phyloP scores from a whole-genome alignment of 2,113 vertebrate genomes.

The Aythya baeri region DNA sequence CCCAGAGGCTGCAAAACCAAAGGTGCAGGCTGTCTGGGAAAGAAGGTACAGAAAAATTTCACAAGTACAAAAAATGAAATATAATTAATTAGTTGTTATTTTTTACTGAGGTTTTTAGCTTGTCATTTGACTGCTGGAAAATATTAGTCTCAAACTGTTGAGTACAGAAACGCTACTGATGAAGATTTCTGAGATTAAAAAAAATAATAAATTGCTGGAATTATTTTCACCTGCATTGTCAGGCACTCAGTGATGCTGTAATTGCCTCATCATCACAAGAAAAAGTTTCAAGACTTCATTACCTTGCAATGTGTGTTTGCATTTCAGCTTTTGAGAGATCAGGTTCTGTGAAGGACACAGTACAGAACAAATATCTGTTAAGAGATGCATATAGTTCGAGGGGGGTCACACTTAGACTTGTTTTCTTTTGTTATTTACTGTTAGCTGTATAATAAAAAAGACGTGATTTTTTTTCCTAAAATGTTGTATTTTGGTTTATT shows the following conservation, averaged over 20 bases:
- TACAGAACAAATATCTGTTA: neutral
- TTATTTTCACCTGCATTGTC: neutral
- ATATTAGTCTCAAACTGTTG: neutral
- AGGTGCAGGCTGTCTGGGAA: rapidly evolving
- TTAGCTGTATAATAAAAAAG: neutral
- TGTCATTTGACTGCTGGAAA: neutral
- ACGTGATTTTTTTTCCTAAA: neutral
- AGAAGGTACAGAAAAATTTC: neutral
- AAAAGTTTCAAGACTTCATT: neutral
- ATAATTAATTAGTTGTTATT: neutral
- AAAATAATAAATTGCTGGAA: neutral
- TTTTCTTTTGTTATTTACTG: neutral
- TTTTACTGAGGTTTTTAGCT: neutral
- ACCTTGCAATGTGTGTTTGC: neutral
- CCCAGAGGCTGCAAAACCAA: neutral
- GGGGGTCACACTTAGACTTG: neutral
- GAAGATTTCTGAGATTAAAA: neutral
- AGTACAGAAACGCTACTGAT: neutral
- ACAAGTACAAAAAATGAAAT: neutral
- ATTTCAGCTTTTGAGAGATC: neutral
- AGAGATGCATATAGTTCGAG: neutral
- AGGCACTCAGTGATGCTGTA: neutral
- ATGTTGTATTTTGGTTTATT: neutral
- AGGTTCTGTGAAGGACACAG: neutral
- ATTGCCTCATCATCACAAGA: neutral